Evolutionary conservation across 2,888 invertebrate species (phyloP).

Genomic region (Zaprionus lineosus): DNA sequence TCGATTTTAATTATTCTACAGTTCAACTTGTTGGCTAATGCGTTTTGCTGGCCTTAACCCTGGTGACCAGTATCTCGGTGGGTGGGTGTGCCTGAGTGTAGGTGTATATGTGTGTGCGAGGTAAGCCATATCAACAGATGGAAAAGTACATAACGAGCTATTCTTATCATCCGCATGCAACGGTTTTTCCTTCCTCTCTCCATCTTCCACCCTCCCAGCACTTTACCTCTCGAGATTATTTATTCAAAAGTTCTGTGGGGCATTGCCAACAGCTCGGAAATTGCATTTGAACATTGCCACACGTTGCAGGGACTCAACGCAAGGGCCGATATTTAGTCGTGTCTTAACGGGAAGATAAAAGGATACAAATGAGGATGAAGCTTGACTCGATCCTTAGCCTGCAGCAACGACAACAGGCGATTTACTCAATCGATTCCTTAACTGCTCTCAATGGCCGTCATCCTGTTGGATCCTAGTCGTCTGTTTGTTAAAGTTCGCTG

Average conservation of each 20-base stretch:
- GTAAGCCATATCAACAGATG: constrained; percentile 43
- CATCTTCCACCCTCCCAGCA: not conserved
- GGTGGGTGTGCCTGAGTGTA: not conserved
- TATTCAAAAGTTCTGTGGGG: constrained; percentile 14
- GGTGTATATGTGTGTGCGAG: not conserved
- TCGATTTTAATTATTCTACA: constrained; percentile 67
- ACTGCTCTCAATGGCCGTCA: too few species aligned
- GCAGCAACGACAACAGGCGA: too few species aligned
- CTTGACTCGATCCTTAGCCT: too few species aligned
- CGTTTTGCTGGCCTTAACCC: constrained; percentile 35
- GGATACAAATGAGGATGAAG: too few species aligned
- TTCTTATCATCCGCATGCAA: constrained; percentile 55
- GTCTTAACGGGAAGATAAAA: too few species aligned
- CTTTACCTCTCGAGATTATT: constrained; percentile 21
- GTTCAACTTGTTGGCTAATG: constrained; percentile 64
- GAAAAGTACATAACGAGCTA: constrained; percentile 52
- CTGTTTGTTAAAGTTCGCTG: not conserved
- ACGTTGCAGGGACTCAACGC: constrained; percentile 32
- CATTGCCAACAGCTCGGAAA: constrained; percentile 6
- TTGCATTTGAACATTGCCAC: constrained; percentile 30
- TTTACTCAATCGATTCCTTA: too few species aligned
- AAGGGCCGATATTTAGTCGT: not conserved
- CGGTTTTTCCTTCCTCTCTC: not conserved
- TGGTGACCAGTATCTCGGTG: constrained; percentile 3
- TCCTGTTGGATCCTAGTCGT: not conserved